Evolutionary conservation across 2,888 invertebrate genomes (phyloP).

Genomic region (Microctonus aethiopoides): DNA sequence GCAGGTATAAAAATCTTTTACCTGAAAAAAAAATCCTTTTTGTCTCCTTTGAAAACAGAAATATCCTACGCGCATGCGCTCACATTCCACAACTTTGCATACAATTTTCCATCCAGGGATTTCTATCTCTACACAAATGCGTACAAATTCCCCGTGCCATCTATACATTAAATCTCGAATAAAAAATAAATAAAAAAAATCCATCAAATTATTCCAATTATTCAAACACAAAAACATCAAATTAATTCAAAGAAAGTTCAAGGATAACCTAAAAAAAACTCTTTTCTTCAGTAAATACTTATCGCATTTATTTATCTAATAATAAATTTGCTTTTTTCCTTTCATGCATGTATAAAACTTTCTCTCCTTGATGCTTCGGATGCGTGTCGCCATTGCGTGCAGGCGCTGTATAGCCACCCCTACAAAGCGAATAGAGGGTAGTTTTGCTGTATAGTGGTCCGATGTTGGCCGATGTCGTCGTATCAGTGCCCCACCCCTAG

Average conservation of each 20-base stretch:
- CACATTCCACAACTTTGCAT: background rate
- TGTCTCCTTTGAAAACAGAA: background rate
- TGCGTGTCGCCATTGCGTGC: background rate
- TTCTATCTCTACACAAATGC: background rate
- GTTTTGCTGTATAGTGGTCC: no score
- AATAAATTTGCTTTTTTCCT: no score
- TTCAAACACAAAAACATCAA: no score
- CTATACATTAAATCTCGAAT: no score
- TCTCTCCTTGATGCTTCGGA: background rate
- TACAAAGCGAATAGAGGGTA: background rate
- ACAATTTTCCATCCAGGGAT: background rate
- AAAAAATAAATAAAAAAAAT: no score
- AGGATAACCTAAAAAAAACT: no score
- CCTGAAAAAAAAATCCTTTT: background rate
- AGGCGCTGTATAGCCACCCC: background rate
- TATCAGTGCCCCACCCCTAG: background rate
- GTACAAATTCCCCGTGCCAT: background rate
- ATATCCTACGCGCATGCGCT: background rate
- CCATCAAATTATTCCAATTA: no score
- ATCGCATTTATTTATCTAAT: no score
- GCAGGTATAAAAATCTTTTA: background rate
- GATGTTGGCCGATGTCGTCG: background rate
- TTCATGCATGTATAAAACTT: background rate
- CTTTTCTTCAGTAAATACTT: no score
- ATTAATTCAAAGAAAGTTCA: no score